A percentile compares a stretch with the other conserved stretches of the same genome.
Conservation (phyloP, 2,888 invertebrate species). For the Amitus sp. region DNA sequence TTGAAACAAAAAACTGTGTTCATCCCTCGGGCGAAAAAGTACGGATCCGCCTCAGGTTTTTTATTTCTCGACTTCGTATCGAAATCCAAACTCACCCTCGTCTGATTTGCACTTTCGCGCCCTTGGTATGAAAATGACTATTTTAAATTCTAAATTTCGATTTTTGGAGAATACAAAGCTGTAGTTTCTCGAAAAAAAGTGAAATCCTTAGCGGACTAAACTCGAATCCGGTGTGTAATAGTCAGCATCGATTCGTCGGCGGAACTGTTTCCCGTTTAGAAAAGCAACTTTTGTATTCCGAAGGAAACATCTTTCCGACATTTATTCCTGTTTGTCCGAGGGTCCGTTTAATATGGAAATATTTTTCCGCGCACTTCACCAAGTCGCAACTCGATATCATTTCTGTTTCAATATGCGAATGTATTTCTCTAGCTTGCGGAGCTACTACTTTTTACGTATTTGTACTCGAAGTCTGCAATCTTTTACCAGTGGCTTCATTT, state of each 20-base stretch:
- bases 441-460: neutral
- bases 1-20: too few species aligned
- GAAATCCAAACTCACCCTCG: too few species aligned
- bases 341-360: slow-evolving; percentile 23
- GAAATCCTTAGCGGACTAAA: slow-evolving; percentile 55
- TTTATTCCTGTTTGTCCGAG: slow-evolving; percentile 35
- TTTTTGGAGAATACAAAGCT: neutral
- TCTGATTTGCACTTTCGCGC: too few species aligned
- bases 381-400: slow-evolving; percentile 19
- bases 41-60: too few species aligned
- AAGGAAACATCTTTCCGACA: slow-evolving; percentile 60
- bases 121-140: too few species aligned
- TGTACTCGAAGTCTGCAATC: too few species aligned
- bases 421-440: slow-evolving; percentile 17
- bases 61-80: too few species aligned
- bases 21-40: too few species aligned
- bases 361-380: slow-evolving; percentile 38
- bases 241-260: slow-evolving; percentile 66
- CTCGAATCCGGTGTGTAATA: slow-evolving; percentile 61
- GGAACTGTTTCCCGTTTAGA: slow-evolving; percentile 65
- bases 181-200: neutral
- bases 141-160: neutral
- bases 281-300: slow-evolving; percentile 58
- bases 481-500: too few species aligned
- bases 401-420: slow-evolving; percentile 26